A percentile compares a stretch with the other conserved stretches of the same genome.
Conservation (phyloP, 1,140 invertebrate genomes). For the Ceratosolen solmsi region DNA sequence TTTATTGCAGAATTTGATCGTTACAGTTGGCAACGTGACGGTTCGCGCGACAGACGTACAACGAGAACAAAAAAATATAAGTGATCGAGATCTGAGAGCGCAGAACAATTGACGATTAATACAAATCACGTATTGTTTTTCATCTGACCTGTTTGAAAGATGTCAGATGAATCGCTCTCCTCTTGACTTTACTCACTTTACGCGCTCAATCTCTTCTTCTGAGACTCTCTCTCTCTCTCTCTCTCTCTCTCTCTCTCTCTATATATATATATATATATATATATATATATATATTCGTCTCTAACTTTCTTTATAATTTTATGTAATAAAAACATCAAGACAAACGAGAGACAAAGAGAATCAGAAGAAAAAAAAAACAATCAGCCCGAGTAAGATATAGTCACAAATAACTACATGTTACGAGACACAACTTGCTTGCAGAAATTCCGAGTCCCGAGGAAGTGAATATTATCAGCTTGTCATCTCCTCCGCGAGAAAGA, state of each 20-base stretch:
- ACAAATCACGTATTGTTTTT: conserved; percentile 5
- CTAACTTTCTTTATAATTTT: background rate
- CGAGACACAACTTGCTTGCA: conserved; percentile 17
- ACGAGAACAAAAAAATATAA: conserved; percentile 3
- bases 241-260: background rate
- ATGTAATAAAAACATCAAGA: background rate
- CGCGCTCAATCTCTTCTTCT: background rate
- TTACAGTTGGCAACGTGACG: background rate
- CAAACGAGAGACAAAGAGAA: background rate
- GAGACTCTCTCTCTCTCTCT: background rate
- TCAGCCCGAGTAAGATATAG: background rate
- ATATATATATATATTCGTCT: too few species aligned
- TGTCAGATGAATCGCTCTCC: background rate
- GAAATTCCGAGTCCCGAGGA: background rate
- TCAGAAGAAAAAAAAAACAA: background rate
- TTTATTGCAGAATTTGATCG: conserved; percentile 18
- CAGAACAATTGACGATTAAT: conserved; percentile 11
- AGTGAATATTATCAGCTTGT: background rate
- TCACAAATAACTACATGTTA: conserved; percentile 25
- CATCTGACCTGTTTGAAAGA: background rate
- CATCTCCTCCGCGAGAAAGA: background rate
- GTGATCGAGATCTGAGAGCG: background rate
- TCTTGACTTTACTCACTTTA: background rate
- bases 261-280: too few species aligned
- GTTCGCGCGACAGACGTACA: background rate